These are phyloP conservation scores for Diorhabda carinulata DNA, from an alignment of 1,140 invertebrate species.

Conservation along the genomic window DNA sequence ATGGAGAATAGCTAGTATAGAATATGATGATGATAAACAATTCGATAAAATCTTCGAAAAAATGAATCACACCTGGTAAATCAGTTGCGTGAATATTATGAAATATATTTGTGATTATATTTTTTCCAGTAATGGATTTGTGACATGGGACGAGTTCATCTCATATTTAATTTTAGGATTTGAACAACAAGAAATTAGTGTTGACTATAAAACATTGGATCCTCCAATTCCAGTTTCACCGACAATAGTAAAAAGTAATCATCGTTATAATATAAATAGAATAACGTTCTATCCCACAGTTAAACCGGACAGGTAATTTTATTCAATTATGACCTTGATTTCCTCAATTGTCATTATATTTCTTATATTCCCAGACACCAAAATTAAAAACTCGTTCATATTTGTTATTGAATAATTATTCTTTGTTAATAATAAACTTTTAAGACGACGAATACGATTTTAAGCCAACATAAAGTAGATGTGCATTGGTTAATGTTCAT, in stretches of 20 bases:
- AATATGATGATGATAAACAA: conserved; percentile 30
- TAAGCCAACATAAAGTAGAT: too few species aligned
- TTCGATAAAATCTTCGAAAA: conserved; percentile 37
- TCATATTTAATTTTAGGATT: conserved; percentile 64
- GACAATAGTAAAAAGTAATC: conserved; percentile 55
- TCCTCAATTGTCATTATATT: neutral
- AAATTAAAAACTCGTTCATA: too few species aligned
- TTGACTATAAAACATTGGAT: conserved; percentile 51
- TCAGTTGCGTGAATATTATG: neutral
- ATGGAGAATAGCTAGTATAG: conserved; percentile 27
- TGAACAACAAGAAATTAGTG: conserved; percentile 54
- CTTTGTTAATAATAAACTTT: too few species aligned
- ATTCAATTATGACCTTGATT: neutral
- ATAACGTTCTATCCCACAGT: conserved; percentile 57
- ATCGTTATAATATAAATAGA: conserved; percentile 58
- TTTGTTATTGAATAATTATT: too few species aligned
- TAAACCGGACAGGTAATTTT: conserved; percentile 3
- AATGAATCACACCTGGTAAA: conserved; percentile 37
- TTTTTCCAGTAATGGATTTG: conserved; percentile 49
- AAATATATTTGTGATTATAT: neutral
- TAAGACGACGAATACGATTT: too few species aligned
- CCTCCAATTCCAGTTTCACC: conserved; percentile 57
- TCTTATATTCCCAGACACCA: neutral
- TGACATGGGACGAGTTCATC: conserved; percentile 65
- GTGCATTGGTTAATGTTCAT: too few species aligned